phyloP scores from a whole-genome alignment of 2,888 invertebrate genomes.

The Cerastis leucographa region DNA sequence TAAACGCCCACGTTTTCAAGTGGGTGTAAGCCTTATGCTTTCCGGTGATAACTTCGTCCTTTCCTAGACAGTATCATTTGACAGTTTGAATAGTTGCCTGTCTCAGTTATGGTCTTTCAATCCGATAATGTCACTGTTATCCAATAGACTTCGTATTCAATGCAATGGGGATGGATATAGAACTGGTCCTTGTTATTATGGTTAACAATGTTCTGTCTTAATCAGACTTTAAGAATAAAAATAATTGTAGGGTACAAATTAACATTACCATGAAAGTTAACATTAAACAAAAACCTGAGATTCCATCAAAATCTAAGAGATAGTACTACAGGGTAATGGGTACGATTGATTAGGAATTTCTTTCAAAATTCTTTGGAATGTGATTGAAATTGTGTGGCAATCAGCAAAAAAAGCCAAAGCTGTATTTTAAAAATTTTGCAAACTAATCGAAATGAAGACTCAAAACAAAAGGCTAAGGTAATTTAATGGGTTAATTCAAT shows the following conservation, averaged over 20 bases:
- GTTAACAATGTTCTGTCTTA: not conserved
- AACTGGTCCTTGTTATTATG: slow-evolving; percentile 7
- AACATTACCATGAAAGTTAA: not conserved
- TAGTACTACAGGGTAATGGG: not conserved
- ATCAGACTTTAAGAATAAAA: not conserved
- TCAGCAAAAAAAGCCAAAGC: not conserved
- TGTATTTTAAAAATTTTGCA: not conserved
- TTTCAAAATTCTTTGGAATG: not conserved
- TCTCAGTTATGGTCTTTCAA: slow-evolving; percentile 23
- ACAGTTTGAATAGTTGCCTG: slow-evolving; percentile 48
- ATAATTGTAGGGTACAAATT: not conserved
- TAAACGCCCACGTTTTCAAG: slow-evolving; percentile 33
- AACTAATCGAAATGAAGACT: not conserved
- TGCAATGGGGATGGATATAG: slow-evolving; percentile 1
- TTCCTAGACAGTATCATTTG: slow-evolving; percentile 47
- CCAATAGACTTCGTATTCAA: slow-evolving; percentile 36
- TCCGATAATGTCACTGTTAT: slow-evolving; percentile 38
- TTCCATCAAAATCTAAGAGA: not conserved
- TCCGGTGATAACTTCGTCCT: slow-evolving; percentile 49
- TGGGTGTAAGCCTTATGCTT: slow-evolving; percentile 45
- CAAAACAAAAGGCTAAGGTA: no score
- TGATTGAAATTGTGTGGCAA: no score
- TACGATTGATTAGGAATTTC: not conserved
- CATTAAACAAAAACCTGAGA: not conserved
- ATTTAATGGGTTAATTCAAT: not conserved